A percentile compares a stretch with the other conserved stretches of the same genome.
These are phyloP conservation scores for Drosophila hawaiiensis DNA, from an alignment of 2,888 invertebrate species.

Conservation along the genomic window DNA sequence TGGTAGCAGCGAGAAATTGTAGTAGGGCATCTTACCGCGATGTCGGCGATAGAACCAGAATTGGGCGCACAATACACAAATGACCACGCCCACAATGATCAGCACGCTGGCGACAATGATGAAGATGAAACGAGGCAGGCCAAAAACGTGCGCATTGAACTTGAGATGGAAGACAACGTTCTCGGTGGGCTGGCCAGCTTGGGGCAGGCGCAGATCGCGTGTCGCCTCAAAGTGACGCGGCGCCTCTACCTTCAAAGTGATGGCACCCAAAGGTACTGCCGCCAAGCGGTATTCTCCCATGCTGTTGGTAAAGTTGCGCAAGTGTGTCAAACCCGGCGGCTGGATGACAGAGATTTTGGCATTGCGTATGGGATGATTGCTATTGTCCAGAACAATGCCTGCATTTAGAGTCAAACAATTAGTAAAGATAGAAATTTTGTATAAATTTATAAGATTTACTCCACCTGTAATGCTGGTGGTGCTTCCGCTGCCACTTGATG, in stretches of 20 bases:
- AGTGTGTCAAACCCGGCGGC: constrained; percentile 82
- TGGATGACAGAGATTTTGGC: constrained; percentile 86
- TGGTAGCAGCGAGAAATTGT: constrained; percentile 84
- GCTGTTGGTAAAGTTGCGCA: constrained; percentile 78
- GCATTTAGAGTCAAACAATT: neutral
- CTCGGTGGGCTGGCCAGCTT: constrained; percentile 85
- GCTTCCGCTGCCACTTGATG: neutral
- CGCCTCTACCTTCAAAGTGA: constrained; percentile 87
- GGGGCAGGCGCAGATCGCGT: constrained; percentile 81
- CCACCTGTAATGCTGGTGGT: constrained; percentile 56
- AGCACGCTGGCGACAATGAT: constrained; percentile 89
- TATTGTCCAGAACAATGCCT: constrained; percentile 88
- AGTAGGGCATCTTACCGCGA: constrained; percentile 81
- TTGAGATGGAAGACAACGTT: constrained; percentile 89
- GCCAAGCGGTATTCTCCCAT: constrained; percentile 80
- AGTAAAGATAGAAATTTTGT: neutral
- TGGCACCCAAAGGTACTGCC: constrained; percentile 83
- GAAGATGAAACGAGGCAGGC: constrained; percentile 91
- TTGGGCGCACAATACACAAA: constrained; percentile 81
- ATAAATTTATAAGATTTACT: neutral
- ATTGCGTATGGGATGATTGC: constrained; percentile 87
- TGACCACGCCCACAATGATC: constrained; percentile 76
- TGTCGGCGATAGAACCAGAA: constrained; percentile 76
- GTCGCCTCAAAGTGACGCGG: constrained; percentile 87
- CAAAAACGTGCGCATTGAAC: constrained; percentile 89